Percentiles rank a stretch among this genome's conserved stretches.
Evolutionary conservation across 2,797 vertebrate genomes (phyloP).

Genomic region (Phaenicophaeus curvirostris): DNA sequence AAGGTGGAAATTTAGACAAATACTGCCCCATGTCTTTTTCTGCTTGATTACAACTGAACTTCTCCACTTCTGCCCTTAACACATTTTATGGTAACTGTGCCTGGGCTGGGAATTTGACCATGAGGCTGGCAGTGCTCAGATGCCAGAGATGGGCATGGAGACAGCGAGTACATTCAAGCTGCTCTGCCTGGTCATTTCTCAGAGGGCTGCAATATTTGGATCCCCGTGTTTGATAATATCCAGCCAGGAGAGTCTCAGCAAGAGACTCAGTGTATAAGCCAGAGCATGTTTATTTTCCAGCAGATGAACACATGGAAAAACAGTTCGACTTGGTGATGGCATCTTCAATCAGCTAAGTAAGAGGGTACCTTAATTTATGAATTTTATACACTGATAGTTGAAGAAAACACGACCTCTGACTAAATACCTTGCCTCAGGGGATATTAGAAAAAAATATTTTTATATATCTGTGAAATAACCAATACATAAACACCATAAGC

Average conservation of each 20-base stretch:
- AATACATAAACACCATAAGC: neutral
- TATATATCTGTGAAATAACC: neutral
- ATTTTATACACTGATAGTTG: neutral
- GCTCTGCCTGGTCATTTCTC: neutral
- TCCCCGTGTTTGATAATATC: neutral
- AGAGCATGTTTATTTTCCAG: neutral
- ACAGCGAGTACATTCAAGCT: neutral
- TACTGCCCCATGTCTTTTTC: neutral
- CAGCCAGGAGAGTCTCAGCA: neutral
- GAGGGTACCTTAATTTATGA: neutral
- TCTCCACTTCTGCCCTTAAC: neutral
- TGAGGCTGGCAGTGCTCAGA: neutral
- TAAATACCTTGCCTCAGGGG: neutral
- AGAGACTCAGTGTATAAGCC: neutral
- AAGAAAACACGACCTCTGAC: neutral
- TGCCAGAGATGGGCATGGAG: neutral
- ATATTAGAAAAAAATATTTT: neutral
- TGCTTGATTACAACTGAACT: neutral
- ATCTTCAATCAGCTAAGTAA: neutral
- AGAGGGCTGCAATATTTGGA: neutral
- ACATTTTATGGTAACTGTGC: fast-evolving
- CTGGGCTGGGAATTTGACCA: neutral
- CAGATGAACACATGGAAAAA: neutral
- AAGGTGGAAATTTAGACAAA: neutral
- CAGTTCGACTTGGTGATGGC: neutral